Evolutionary conservation across 2,113 vertebrate species (phyloP).

Genomic region (Physeter macrocephalus): DNA sequence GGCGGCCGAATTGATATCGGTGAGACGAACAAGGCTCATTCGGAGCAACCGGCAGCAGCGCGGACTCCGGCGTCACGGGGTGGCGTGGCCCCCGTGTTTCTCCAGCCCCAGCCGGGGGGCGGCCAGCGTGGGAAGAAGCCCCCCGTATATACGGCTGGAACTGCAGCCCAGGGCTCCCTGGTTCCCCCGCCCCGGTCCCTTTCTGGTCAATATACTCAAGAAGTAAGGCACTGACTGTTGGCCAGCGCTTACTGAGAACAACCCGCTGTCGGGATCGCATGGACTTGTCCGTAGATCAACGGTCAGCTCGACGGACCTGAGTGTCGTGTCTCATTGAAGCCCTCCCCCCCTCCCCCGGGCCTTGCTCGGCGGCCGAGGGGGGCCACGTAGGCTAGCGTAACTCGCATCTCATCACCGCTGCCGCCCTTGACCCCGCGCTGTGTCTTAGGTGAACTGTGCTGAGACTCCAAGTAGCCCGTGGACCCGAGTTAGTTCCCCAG

Average conservation of each 20-base stretch:
- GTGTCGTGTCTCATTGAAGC: constrained; percentile 58
- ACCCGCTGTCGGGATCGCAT: constrained; percentile 84
- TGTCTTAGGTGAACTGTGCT: constrained; percentile 85
- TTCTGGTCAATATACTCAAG: constrained; percentile 82
- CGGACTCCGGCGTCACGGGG: constrained; percentile 57
- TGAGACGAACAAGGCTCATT: neutral
- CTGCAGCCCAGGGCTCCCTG: constrained; percentile 78
- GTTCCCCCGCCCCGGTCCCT: constrained; percentile 57
- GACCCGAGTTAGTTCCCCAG: constrained; percentile 76
- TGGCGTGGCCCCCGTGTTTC: constrained; percentile 53
- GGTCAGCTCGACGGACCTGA: constrained; percentile 82
- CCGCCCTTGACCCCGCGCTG: constrained; percentile 78
- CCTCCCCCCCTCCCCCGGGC: constrained; percentile 43
- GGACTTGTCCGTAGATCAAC: constrained; percentile 81
- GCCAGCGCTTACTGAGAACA: constrained; percentile 70
- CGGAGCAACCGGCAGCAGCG: constrained; percentile 4
- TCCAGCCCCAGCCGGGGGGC: constrained; percentile 46
- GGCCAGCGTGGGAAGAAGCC: constrained; percentile 22
- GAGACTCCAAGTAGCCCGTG: constrained; percentile 79
- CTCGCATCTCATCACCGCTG: constrained; percentile 78
- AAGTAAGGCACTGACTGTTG: constrained; percentile 94
- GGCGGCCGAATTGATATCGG: constrained; percentile 75
- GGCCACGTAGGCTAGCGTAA: constrained; percentile 65
- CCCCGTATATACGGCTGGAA: constrained; percentile 79
- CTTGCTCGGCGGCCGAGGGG: constrained; percentile 68